Percentiles rank a stretch among this genome's conserved stretches.
These are phyloP conservation scores for Cyanoliseus patagonus DNA, from an alignment of 2,113 vertebrate species.

Conservation along the genomic window DNA sequence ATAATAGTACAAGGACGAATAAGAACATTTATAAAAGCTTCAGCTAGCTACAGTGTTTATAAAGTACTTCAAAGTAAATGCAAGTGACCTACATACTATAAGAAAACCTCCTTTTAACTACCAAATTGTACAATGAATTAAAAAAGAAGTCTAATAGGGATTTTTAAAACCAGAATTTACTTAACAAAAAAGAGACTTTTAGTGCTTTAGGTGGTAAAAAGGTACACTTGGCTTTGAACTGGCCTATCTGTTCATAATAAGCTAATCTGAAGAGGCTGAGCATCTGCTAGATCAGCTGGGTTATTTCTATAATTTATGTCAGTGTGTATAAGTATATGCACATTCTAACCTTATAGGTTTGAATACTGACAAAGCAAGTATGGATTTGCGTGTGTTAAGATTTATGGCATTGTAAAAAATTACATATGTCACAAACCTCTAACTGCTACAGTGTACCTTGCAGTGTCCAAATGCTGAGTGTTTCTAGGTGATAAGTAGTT, in stretches of 20 bases:
- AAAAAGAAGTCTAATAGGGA: background rate
- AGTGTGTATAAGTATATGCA: background rate
- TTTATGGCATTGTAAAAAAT: background rate
- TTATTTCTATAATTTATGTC: background rate
- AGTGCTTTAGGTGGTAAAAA: background rate
- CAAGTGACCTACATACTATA: background rate
- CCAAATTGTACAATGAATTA: background rate
- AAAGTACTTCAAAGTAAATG: background rate
- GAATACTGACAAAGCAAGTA: background rate
- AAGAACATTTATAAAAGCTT: background rate
- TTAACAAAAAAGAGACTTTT: background rate
- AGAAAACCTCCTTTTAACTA: background rate
- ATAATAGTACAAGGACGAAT: background rate
- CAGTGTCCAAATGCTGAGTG: background rate
- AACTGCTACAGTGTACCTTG: background rate
- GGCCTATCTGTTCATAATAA: background rate
- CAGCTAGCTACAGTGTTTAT: background rate
- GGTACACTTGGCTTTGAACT: background rate
- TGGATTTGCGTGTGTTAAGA: background rate
- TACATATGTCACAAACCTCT: background rate
- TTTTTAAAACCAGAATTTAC: background rate
- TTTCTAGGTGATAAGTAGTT: background rate
- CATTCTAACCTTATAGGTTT: background rate
- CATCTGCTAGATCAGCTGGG: background rate
- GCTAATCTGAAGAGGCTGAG: background rate